Percentiles rank a stretch among this genome's conserved stretches.
Evolutionary conservation across 2,888 invertebrate genomes (phyloP).

Genomic region (Polydrusus cervinus): DNA sequence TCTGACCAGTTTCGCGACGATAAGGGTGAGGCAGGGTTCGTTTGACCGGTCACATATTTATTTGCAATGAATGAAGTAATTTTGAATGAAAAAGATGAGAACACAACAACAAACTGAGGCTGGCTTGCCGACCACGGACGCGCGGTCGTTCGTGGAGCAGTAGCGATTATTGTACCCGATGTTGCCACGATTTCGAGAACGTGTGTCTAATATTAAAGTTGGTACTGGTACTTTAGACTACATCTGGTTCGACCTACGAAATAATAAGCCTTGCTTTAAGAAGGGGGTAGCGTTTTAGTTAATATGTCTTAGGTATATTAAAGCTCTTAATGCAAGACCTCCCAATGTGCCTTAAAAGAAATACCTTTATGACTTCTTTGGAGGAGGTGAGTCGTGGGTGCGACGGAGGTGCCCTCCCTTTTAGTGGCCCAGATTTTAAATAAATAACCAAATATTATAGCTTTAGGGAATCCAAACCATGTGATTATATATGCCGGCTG

Average conservation of each 20-base stretch:
- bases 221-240: background rate
- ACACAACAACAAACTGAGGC: constrained; percentile 42
- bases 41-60: constrained; percentile 40
- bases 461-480: too few relatives aligned
- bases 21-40: constrained; percentile 16
- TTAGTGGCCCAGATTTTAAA: too few relatives aligned
- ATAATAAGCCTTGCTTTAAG: background rate
- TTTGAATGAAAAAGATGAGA: constrained; percentile 49
- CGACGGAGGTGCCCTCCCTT: too few relatives aligned
- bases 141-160: constrained; percentile 44
- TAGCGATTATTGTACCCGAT: constrained; percentile 46
- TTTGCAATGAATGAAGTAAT: constrained; percentile 36
- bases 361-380: too few relatives aligned
- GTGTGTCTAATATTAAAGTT: constrained; percentile 13
- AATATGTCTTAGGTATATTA: too few relatives aligned
- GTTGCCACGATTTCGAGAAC: constrained; percentile 42
- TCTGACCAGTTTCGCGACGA: constrained; percentile 30
- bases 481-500: too few relatives aligned
- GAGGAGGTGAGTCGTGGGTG: too few relatives aligned
- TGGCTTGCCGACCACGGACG: constrained; percentile 48
- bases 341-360: too few relatives aligned
- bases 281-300: background rate
- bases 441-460: too few relatives aligned
- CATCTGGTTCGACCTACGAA: background rate
- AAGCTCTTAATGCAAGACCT: too few relatives aligned